These are phyloP conservation scores for Drosophila grimshawi DNA, from an alignment of 1,140 invertebrate species.

Conservation along the genomic window DNA sequence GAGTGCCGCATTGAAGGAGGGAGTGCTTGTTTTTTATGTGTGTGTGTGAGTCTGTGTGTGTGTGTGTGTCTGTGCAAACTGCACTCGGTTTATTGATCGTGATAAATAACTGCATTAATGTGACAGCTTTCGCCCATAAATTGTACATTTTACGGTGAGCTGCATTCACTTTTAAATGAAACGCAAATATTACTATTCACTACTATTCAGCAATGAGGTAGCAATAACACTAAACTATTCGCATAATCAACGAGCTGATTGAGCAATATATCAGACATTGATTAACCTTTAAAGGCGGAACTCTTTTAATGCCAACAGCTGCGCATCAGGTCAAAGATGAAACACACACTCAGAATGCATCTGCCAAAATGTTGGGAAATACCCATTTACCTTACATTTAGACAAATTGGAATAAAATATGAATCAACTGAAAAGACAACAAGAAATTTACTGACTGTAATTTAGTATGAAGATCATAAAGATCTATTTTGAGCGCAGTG, in stretches of 20 bases:
- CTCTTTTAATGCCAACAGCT: conserved; percentile 28
- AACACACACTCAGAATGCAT: background rate
- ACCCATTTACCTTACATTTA: too few relatives aligned
- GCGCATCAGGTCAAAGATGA: background rate
- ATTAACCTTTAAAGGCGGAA: conserved; percentile 36
- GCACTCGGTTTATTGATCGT: conserved; percentile 57
- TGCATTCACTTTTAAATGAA: background rate
- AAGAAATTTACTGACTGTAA: too few relatives aligned
- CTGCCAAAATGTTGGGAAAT: background rate
- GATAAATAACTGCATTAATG: conserved; percentile 82
- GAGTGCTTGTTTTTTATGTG: conserved; percentile 37
- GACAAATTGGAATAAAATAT: background rate
- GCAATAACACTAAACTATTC: conserved; percentile 5
- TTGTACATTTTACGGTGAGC: conserved; percentile 57
- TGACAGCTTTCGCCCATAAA: conserved; percentile 71
- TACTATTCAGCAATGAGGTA: conserved; percentile 13
- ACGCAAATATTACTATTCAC: background rate
- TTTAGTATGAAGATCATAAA: background rate
- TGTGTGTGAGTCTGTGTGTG: background rate
- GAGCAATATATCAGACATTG: conserved; percentile 23
- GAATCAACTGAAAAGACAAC: conserved; percentile 1
- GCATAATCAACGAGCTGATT: conserved; percentile 15
- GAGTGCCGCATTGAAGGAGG: conserved; percentile 43
- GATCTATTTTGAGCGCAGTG: background rate
- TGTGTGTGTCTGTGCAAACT: conserved; percentile 15